A percentile compares a stretch with the other conserved stretches of the same genome.
Evolutionary conservation across 2,888 invertebrate genomes (phyloP).

Genomic region (Caenorhabditis virilis): DNA sequence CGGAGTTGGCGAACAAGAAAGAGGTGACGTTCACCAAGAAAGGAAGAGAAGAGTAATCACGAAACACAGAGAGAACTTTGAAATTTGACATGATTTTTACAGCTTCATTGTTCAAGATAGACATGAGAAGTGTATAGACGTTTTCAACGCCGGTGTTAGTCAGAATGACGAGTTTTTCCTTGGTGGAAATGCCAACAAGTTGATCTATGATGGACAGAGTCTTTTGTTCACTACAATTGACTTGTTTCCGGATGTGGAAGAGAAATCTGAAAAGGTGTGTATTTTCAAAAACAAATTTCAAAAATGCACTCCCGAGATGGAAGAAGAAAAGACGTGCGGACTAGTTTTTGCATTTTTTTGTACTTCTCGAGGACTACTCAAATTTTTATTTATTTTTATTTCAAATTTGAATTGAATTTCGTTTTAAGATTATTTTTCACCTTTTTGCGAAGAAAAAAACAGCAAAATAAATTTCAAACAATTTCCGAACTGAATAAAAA

Average conservation of each 20-base stretch:
- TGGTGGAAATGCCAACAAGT: neutral
- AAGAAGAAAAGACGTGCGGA: too few species aligned
- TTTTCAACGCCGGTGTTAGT: conserved; percentile 11
- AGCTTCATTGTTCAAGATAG: conserved; percentile 34
- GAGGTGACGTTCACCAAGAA: conserved; percentile 39
- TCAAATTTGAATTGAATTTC: too few species aligned
- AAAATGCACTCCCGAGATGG: too few species aligned
- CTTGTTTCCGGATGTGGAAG: conserved; percentile 11
- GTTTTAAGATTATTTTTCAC: too few species aligned
- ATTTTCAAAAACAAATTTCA: too few species aligned
- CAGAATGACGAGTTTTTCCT: conserved; percentile 25
- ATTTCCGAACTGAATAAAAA: too few species aligned
- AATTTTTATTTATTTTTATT: too few species aligned
- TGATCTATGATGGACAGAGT: conserved; percentile 42
- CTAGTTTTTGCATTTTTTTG: too few species aligned
- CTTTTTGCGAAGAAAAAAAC: too few species aligned
- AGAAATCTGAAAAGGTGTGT: conserved; percentile 3
- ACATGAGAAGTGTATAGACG: conserved; percentile 20
- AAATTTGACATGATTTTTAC: conserved; percentile 6
- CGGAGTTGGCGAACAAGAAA: conserved; percentile 15
- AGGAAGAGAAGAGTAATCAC: conserved; percentile 44
- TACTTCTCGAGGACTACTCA: too few species aligned
- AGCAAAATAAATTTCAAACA: too few species aligned
- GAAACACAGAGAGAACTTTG: neutral
- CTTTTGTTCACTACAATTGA: conserved; percentile 30